These are phyloP conservation scores for Theristicus caerulescens DNA, from an alignment of 2,113 vertebrate species.

Conservation along the genomic window DNA sequence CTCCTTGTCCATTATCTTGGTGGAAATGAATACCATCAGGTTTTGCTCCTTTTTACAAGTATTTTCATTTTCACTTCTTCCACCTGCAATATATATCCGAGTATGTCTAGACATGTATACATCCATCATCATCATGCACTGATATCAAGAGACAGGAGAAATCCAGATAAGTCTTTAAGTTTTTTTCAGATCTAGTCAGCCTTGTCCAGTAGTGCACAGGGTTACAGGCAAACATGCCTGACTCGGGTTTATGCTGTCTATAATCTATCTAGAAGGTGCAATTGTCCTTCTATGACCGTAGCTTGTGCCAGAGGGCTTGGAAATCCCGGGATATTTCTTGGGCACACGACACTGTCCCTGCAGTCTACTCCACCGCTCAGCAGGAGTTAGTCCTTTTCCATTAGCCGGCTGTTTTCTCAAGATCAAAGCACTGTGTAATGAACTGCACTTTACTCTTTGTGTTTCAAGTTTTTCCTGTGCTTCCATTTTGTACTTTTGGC, in stretches of 20 bases:
- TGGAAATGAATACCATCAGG: not conserved
- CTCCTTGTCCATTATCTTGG: not conserved
- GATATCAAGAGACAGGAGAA: not conserved
- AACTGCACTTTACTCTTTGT: not conserved
- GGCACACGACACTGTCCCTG: fast-evolving
- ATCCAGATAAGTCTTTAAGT: not conserved
- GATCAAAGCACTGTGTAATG: not conserved
- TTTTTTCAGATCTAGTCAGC: not conserved
- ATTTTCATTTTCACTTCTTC: not conserved
- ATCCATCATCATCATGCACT: not conserved
- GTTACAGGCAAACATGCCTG: not conserved
- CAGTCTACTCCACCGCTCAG: fast-evolving
- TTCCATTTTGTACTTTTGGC: conserved; percentile 32
- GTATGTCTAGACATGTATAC: not conserved
- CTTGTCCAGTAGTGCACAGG: not conserved
- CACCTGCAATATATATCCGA: not conserved
- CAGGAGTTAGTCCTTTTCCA: not conserved
- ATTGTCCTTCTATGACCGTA: not conserved
- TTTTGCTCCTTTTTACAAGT: not conserved
- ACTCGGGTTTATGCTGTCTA: not conserved
- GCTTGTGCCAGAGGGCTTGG: not conserved
- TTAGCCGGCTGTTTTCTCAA: not conserved
- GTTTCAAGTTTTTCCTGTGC: conserved; percentile 39
- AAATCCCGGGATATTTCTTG: not conserved
- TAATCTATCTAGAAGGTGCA: not conserved